These are phyloP conservation scores for Noctua janthina DNA, from an alignment of 2,888 invertebrate genomes.

Conservation along the genomic window DNA sequence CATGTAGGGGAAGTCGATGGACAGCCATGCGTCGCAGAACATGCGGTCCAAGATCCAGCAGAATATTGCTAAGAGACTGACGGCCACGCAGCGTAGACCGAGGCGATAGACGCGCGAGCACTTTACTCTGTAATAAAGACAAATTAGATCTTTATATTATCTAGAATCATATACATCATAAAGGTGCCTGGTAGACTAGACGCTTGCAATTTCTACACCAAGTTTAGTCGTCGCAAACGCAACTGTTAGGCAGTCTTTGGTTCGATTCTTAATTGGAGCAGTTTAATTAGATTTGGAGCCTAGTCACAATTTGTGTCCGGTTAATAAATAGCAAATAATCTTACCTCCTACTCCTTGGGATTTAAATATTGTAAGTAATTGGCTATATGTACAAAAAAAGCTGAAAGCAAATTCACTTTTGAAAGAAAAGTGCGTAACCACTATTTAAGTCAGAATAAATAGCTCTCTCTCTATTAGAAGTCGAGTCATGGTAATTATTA, in stretches of 20 bases:
- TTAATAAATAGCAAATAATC: not conserved
- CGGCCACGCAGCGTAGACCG: constrained; percentile 92
- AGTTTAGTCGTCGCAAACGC: not conserved
- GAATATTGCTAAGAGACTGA: constrained; percentile 93
- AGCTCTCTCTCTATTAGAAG: too few species aligned
- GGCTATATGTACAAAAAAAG: too few species aligned
- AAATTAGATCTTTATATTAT: not conserved
- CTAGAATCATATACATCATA: not conserved
- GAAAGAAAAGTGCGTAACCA: too few species aligned
- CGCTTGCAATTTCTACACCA: not conserved
- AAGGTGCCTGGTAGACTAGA: not conserved
- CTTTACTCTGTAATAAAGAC: constrained; percentile 86
- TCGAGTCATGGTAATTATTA: too few species aligned
- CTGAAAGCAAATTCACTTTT: too few species aligned
- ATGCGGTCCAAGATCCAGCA: constrained; percentile 95
- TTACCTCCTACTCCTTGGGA: not conserved
- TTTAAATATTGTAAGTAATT: not conserved
- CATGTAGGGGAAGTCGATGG: constrained; percentile 94
- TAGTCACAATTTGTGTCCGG: not conserved
- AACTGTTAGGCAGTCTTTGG: not conserved
- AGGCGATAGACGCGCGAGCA: constrained; percentile 93
- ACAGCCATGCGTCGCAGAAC: constrained; percentile 95
- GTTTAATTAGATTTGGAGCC: not conserved
- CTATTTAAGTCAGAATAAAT: too few species aligned
- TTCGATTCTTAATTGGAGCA: not conserved